Percentiles rank a stretch among this genome's conserved stretches.
phyloP scores from a whole-genome alignment of 2,888 invertebrate genomes.

The Brachypalpus laphriformis region DNA sequence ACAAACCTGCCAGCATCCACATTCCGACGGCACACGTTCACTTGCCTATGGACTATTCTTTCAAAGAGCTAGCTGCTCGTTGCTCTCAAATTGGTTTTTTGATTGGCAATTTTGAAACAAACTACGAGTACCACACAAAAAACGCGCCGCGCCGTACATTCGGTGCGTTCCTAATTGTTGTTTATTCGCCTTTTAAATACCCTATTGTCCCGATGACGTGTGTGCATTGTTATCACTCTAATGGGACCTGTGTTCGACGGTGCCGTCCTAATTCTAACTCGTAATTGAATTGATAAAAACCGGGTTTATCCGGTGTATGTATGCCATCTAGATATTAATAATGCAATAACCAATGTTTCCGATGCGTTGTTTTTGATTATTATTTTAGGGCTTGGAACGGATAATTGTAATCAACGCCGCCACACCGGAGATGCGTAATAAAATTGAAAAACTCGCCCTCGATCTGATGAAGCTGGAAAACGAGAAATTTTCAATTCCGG shows the following conservation, averaged over 20 bases:
- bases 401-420: constrained; percentile 85
- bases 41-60: constrained; percentile 48
- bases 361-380: constrained; percentile 70
- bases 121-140: constrained; percentile 65
- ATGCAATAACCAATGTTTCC: constrained; percentile 49
- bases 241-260: constrained; percentile 12
- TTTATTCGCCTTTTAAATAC: constrained; percentile 68
- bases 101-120: constrained; percentile 79
- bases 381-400: constrained; percentile 87
- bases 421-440: constrained; percentile 85
- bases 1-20: not conserved
- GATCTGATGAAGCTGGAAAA: constrained; percentile 88
- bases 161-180: constrained; percentile 60
- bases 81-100: constrained; percentile 78
- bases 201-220: constrained; percentile 32
- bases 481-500: constrained; percentile 87
- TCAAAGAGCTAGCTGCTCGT: constrained; percentile 19
- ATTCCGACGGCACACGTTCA: constrained; percentile 22
- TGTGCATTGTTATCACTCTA: constrained; percentile 41
- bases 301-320: not conserved
- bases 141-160: constrained; percentile 1
- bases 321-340: constrained; percentile 31
- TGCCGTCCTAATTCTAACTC: constrained; percentile 18
- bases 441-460: constrained; percentile 87
- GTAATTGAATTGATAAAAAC: constrained; percentile 64